These are phyloP conservation scores for Anguilla anguilla DNA, from an alignment of 2,797 vertebrate genomes.

Conservation along the genomic window DNA sequence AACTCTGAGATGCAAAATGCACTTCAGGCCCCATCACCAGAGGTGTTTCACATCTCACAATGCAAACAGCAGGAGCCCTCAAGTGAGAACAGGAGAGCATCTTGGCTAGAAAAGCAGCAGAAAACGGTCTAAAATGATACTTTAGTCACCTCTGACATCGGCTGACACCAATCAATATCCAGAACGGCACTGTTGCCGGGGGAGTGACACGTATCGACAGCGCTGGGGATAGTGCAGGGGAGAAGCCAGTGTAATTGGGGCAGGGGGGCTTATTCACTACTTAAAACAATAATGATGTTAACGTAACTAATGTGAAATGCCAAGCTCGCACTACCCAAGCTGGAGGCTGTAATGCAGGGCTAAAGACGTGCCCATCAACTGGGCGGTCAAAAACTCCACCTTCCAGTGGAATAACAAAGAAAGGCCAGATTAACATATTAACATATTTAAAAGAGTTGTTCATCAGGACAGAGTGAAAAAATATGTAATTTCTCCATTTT, in stretches of 20 bases:
- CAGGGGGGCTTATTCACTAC: not conserved
- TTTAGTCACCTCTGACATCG: conserved; percentile 17
- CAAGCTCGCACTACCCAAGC: not conserved
- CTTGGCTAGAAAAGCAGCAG: not conserved
- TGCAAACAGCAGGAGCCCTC: not conserved
- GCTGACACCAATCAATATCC: conserved; percentile 2
- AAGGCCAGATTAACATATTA: not conserved
- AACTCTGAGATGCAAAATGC: not conserved
- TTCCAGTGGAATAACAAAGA: not conserved
- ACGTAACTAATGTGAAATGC: not conserved
- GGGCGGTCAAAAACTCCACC: not conserved
- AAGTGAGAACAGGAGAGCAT: not conserved
- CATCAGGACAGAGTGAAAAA: not conserved
- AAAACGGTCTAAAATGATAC: conserved; percentile 13
- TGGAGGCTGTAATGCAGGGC: not conserved
- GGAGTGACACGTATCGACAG: not conserved
- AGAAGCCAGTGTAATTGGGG: not conserved
- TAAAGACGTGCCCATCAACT: not conserved
- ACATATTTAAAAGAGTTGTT: not conserved
- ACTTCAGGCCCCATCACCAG: not conserved
- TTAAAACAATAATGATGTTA: conserved; percentile 1
- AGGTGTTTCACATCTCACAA: not conserved
- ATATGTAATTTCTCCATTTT: not conserved
- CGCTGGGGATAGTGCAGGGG: not conserved
- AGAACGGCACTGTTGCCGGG: not conserved